Conservation (phyloP, 2,888 invertebrate species). For the Macrosoma leucophasiata region DNA sequence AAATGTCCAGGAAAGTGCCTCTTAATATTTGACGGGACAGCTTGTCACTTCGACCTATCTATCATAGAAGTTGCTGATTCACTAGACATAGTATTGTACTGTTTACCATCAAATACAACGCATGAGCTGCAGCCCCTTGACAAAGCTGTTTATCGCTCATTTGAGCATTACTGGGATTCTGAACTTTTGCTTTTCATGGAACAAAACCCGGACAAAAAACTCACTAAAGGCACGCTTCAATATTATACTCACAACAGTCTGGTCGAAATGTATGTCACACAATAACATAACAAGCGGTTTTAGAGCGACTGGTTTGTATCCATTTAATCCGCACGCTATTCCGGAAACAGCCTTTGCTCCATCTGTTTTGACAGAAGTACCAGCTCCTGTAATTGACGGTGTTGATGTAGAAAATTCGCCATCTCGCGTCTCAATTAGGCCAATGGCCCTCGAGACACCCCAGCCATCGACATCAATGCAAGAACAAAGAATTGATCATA, state of each 20-base stretch:
- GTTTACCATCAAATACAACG: conserved; percentile 17
- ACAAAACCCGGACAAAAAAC: conserved; percentile 18
- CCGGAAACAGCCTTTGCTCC: conserved; percentile 16
- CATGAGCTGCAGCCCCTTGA: conserved; percentile 18
- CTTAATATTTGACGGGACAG: conserved; percentile 28
- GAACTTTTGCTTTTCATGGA: conserved; percentile 17
- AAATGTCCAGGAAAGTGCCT: conserved; percentile 23
- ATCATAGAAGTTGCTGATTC: conserved; percentile 22
- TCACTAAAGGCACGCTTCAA: conserved; percentile 17
- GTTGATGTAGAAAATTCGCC: neutral
- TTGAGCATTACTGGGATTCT: conserved; percentile 19
- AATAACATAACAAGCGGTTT: conserved; percentile 19
- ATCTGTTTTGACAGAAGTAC: conserved; percentile 14
- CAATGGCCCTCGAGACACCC: too few species aligned
- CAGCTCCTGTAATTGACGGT: neutral
- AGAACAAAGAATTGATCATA: too few species aligned
- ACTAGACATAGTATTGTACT: conserved; percentile 14
- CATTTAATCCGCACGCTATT: conserved; percentile 13
- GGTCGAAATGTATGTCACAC: conserved; percentile 18
- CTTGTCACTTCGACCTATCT: conserved; percentile 17
- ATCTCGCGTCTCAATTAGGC: too few species aligned
- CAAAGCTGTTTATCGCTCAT: conserved; percentile 17
- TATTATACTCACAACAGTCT: conserved; percentile 10
- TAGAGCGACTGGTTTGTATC: conserved; percentile 21
- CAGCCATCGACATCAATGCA: too few species aligned